Percentiles rank a stretch among this genome's conserved stretches.
Evolutionary conservation across 2,113 vertebrate genomes (phyloP).

Genomic region (Chaetops frenatus): DNA sequence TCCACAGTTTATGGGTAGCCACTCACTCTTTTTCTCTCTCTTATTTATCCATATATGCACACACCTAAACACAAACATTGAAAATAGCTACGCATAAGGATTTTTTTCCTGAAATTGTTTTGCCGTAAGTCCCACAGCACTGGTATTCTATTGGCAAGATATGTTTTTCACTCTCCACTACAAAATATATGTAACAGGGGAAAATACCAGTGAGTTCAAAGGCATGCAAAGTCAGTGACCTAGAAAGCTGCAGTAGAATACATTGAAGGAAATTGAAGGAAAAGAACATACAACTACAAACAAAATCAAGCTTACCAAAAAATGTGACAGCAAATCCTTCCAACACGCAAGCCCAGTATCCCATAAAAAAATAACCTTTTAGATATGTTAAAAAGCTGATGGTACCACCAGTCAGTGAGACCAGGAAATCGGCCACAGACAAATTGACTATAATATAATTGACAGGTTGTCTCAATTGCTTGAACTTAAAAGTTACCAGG

Average conservation of each 20-base stretch:
- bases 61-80: background rate
- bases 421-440: slow-evolving; percentile 85
- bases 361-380: slow-evolving; percentile 86
- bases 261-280: background rate
- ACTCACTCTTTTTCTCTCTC: background rate
- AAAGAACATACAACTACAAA: background rate
- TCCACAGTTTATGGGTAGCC: background rate
- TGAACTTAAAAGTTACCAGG: slow-evolving; percentile 84
- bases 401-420: slow-evolving; percentile 80
- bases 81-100: background rate
- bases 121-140: background rate
- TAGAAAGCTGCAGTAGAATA: background rate
- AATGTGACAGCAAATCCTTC: slow-evolving; percentile 90
- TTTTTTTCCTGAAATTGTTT: background rate
- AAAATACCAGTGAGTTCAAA: background rate
- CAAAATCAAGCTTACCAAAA: slow-evolving; percentile 79
- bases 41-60: background rate
- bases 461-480: slow-evolving; percentile 82
- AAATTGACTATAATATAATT: slow-evolving; percentile 90
- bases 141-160: background rate
- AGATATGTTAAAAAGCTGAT: slow-evolving; percentile 85
- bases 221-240: background rate
- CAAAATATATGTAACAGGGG: background rate
- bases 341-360: slow-evolving; percentile 82
- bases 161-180: background rate